These are phyloP conservation scores for Melitaea athalia DNA, from an alignment of 2,888 invertebrate genomes.

Conservation along the genomic window DNA sequence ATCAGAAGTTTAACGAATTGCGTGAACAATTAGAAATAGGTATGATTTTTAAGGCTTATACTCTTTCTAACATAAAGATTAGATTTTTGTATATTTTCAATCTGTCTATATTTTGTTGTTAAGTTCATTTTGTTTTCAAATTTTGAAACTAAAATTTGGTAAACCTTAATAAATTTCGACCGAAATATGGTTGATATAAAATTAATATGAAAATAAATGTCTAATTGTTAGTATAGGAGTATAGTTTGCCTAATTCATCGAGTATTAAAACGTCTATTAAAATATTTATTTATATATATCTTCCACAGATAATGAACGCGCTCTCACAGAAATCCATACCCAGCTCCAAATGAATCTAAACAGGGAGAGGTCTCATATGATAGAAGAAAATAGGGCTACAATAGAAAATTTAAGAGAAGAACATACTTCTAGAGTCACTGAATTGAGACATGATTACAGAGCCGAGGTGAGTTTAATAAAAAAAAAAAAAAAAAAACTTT, in stretches of 20 bases:
- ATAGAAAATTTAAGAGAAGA: slow-evolving; percentile 81
- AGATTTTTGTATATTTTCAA: too few relatives aligned
- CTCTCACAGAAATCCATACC: slow-evolving; percentile 62
- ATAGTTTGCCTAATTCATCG: background rate
- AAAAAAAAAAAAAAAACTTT: too few relatives aligned
- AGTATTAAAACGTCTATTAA: background rate
- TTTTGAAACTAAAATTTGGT: too few relatives aligned
- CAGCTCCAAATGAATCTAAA: slow-evolving; percentile 73
- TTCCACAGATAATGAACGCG: slow-evolving; percentile 67
- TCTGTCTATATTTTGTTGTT: too few relatives aligned
- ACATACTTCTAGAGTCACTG: slow-evolving; percentile 83
- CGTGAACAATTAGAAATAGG: slow-evolving; percentile 75
- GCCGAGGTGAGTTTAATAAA: slow-evolving; percentile 80
- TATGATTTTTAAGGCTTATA: slow-evolving; percentile 29
- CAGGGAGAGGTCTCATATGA: slow-evolving; percentile 73
- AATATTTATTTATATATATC: background rate
- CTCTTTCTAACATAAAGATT: too few relatives aligned
- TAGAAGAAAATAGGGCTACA: slow-evolving; percentile 79
- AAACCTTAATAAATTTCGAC: too few relatives aligned
- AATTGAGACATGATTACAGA: slow-evolving; percentile 84
- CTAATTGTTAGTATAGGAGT: too few relatives aligned
- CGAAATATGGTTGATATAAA: too few relatives aligned
- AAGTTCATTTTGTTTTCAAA: too few relatives aligned
- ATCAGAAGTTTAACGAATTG: slow-evolving; percentile 66
- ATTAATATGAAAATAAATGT: too few relatives aligned